Percentiles rank a stretch among this genome's conserved stretches.
These are phyloP conservation scores for Notamacropus eugenii DNA, from an alignment of 2,797 vertebrate genomes.

Conservation along the genomic window DNA sequence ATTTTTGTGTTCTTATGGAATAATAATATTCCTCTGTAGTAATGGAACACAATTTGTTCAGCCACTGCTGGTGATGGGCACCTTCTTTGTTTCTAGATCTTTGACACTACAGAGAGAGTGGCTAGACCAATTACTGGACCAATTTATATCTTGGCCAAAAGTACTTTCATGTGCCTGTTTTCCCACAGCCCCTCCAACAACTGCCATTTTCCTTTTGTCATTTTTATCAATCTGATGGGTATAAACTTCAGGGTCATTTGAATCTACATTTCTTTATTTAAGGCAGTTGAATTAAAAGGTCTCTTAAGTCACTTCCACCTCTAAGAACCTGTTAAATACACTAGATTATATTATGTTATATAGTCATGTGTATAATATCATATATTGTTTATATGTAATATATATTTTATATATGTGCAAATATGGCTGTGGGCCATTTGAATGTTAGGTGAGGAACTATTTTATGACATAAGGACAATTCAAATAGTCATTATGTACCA, in stretches of 20 bases:
- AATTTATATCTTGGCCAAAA: background rate
- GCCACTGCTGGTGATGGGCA: background rate
- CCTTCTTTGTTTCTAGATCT: background rate
- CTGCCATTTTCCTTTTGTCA: background rate
- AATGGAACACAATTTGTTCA: background rate
- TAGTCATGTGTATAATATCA: background rate
- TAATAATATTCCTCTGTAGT: background rate
- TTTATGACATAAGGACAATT: slow-evolving; percentile 8
- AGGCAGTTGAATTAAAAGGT: slow-evolving; percentile 30
- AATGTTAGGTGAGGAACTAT: slow-evolving; percentile 51
- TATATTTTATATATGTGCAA: background rate
- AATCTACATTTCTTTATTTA: background rate
- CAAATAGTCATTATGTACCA: slow-evolving; percentile 39
- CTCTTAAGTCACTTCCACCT: slow-evolving; percentile 22
- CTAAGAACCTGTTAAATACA: background rate
- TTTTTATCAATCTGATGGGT: background rate
- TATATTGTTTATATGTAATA: background rate
- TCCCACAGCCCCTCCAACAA: background rate
- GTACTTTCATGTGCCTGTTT: background rate
- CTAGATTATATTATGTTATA: background rate
- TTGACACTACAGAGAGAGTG: background rate
- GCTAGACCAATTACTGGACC: background rate
- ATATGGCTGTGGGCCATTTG: slow-evolving; percentile 6
- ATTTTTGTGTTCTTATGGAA: background rate
- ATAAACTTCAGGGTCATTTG: background rate